These are phyloP conservation scores for Mormoops blainvillei DNA, from an alignment of 2,113 vertebrate species.

Conservation along the genomic window DNA sequence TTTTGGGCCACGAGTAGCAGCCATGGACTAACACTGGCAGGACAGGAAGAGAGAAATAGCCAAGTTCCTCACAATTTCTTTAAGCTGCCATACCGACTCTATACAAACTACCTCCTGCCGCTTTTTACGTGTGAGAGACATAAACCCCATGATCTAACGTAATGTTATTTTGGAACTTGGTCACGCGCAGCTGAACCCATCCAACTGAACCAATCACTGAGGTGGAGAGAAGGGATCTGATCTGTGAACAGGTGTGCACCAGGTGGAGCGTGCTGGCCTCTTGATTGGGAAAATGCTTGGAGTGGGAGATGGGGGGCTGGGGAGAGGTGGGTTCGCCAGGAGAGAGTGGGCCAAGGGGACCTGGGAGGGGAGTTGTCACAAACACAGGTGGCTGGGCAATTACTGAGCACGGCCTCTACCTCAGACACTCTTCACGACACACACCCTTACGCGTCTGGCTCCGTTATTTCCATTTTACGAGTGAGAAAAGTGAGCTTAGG, in stretches of 20 bases:
- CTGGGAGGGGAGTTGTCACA: accelerated
- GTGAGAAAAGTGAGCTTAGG: not conserved
- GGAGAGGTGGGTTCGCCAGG: not conserved
- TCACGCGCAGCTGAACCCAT: not conserved
- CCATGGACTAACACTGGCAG: not conserved
- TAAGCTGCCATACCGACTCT: not conserved
- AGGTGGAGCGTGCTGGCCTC: not conserved
- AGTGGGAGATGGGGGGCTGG: not conserved
- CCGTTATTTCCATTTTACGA: not conserved
- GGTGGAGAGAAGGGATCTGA: not conserved
- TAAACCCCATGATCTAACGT: not conserved
- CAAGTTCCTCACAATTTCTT: not conserved
- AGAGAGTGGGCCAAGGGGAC: accelerated
- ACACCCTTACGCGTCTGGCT: not conserved
- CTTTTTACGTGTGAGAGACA: not conserved
- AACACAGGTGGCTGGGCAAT: accelerated
- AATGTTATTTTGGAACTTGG: not conserved
- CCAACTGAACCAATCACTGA: not conserved
- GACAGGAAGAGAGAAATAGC: not conserved
- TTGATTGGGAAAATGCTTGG: not conserved
- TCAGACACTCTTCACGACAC: not conserved
- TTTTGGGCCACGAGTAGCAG: not conserved
- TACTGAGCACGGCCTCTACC: accelerated
- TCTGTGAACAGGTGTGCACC: not conserved
- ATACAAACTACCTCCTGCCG: not conserved